Conservation (phyloP, 2,888 invertebrate genomes). For the Coenonympha glycerion region DNA sequence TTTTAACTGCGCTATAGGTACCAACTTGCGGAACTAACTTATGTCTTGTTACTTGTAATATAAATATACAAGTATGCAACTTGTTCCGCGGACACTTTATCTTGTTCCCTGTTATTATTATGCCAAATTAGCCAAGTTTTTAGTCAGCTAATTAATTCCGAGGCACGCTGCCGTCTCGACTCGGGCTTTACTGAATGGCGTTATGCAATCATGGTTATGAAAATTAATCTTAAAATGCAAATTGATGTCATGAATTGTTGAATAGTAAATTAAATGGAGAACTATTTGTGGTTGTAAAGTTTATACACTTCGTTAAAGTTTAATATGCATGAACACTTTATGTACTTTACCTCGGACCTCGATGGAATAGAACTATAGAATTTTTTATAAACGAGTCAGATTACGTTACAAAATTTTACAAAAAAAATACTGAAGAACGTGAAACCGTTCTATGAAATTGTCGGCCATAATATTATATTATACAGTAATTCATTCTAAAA, state of each 20-base stretch:
- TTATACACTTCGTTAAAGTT: not conserved
- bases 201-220: slow-evolving; percentile 19
- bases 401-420: too few relatives aligned
- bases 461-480: too few relatives aligned
- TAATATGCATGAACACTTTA: too few relatives aligned
- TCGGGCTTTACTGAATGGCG: slow-evolving; percentile 17
- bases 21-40: too few relatives aligned
- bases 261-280: slow-evolving; percentile 1
- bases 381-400: too few relatives aligned
- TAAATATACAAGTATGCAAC: slow-evolving; percentile 15
- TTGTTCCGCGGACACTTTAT: slow-evolving; percentile 23
- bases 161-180: slow-evolving; percentile 49
- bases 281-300: not conserved
- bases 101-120: slow-evolving; percentile 33
- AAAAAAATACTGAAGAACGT: too few relatives aligned
- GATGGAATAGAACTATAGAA: too few relatives aligned
- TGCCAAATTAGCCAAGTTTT: slow-evolving; percentile 52
- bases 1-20: too few relatives aligned
- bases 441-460: too few relatives aligned
- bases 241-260: slow-evolving; percentile 9
- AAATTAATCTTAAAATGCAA: slow-evolving; percentile 22
- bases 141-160: slow-evolving; percentile 58
- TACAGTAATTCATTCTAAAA: too few relatives aligned
- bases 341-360: too few relatives aligned
- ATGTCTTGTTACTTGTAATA: too few relatives aligned